Conservation (phyloP, 2,888 invertebrate genomes). For the Tinea semifulvella region DNA sequence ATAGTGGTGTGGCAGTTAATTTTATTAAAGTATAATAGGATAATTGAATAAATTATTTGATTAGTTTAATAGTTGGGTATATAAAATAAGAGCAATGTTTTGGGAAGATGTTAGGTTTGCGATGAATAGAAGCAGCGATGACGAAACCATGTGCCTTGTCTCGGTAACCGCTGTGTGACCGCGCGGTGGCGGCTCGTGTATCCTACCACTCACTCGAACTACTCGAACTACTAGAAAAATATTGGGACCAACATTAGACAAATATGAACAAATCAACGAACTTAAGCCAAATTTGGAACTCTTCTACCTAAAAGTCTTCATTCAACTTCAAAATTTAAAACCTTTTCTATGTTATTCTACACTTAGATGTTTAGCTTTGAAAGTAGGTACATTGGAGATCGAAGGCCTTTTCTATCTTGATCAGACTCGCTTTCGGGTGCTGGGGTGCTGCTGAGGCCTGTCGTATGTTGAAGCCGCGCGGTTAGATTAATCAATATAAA, state of each 20-base stretch:
- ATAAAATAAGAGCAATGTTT: neutral
- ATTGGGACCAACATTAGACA: constrained; percentile 66
- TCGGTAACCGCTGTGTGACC: constrained; percentile 51
- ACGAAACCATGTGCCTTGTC: constrained; percentile 64
- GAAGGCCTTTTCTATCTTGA: too few species aligned
- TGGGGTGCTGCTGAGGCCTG: neutral
- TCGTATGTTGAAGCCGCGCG: constrained; percentile 8
- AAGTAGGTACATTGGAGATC: too few species aligned
- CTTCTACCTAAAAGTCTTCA: too few species aligned
- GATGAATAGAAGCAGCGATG: constrained; percentile 48
- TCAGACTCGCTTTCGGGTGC: too few species aligned
- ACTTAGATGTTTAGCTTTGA: too few species aligned
- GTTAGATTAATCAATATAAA: constrained; percentile 1
- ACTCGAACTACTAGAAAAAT: constrained; percentile 58
- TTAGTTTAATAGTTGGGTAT: constrained; percentile 40
- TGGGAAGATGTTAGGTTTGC: constrained; percentile 28
- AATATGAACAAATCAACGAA: constrained; percentile 54
- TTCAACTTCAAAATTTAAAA: too few species aligned
- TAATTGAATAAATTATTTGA: constrained; percentile 28
- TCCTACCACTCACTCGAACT: neutral
- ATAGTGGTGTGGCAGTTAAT: constrained; percentile 60
- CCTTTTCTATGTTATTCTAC: too few species aligned
- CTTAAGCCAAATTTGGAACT: constrained; percentile 26
- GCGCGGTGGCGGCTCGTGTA: constrained; percentile 38
- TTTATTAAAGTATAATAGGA: constrained; percentile 25